Evolutionary conservation across 1,140 invertebrate species (phyloP).

Genomic region (Zaprionus capensis): DNA sequence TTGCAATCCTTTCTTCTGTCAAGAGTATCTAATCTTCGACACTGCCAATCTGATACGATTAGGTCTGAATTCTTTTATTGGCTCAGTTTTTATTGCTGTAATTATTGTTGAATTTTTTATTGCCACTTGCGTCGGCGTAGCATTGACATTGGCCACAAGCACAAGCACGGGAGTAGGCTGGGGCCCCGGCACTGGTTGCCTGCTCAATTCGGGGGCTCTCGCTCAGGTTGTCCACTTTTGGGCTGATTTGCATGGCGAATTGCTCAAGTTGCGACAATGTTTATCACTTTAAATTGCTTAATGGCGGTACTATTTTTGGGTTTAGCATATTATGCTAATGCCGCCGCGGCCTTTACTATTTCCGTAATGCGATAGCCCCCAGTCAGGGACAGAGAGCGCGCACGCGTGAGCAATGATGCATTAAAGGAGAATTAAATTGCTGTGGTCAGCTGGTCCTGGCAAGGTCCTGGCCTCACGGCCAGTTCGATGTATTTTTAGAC

Average conservation of each 20-base stretch:
- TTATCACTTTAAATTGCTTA: constrained; percentile 72
- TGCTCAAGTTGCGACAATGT: constrained; percentile 41
- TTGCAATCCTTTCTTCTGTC: not conserved
- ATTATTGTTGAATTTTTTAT: constrained; percentile 81
- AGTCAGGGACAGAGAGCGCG: not conserved
- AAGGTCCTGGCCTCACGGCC: constrained; percentile 44
- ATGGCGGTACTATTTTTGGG: constrained; percentile 65
- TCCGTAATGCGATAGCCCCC: constrained; percentile 41
- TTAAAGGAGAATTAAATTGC: constrained; percentile 34
- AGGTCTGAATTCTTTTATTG: constrained; percentile 40
- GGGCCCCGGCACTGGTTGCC: not conserved
- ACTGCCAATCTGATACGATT: not conserved
- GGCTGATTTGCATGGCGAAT: constrained; percentile 38
- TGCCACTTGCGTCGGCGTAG: constrained; percentile 58
- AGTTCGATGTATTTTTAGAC: constrained; percentile 59
- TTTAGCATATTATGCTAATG: constrained; percentile 62
- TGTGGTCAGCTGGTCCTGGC: constrained; percentile 10
- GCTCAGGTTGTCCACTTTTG: constrained; percentile 4
- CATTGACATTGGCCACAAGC: constrained; percentile 71
- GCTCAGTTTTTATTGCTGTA: constrained; percentile 71
- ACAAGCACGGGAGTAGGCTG: constrained; percentile 16
- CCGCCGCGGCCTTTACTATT: constrained; percentile 23
- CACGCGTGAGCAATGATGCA: constrained; percentile 13
- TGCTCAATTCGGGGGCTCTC: not conserved
- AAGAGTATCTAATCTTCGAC: constrained; percentile 28